Evolutionary conservation across 2,888 invertebrate species (phyloP), one percentile per base, ranked within the genome.

Genomic region (Theristus sp.): DNA sequence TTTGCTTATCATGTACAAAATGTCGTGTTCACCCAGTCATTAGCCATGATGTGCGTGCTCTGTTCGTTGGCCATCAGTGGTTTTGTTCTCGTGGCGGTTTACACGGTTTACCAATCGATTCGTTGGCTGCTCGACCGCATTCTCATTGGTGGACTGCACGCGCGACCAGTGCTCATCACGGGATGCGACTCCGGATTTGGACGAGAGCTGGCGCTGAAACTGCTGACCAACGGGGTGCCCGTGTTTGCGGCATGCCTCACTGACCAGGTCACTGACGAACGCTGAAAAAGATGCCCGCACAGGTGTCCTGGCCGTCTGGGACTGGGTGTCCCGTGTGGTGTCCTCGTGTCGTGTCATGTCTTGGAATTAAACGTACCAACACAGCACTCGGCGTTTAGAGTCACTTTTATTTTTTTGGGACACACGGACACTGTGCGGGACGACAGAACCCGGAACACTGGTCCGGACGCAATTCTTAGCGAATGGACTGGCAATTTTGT

Each of bases 231-330:
- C 73, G 85, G 85, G 0, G 79, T 86, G 65, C 80, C 82, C 1
- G 87, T 89, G 1, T 77, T 89, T 46, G 88, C 88, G 24, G 84
- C 85, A 56, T 84, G 86, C 74, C 80, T 85, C 58, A 68, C 70
- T 1, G 61, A 65, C 31, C 57, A 69, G 57, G 69, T 66, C 6
- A 38, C 17, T 6, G 17, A 13, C 38, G 17, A 38, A 38, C 38
- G 17, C 38, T 6, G 17, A 38, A 17, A 38, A 38, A 38, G 38
- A 6, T 38, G 17, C 17, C 10, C 10, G 38, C 6, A 13, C 38
- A 6, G 38, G 17, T 13, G 6, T 38, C 38, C 6, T n/a, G n/a
- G n/a, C n/a, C n/a, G n/a, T 38, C 38, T 38, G 38, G 38, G 17
- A 38, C 38, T n/a, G n/a, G n/a, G n/a, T n/a, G n/a, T n/a, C n/a